Percentiles rank a stretch among this genome's conserved stretches.
These are phyloP conservation scores for Lasioglossum figueresi DNA, from an alignment of 2,888 invertebrate genomes.

Conservation along the genomic window DNA sequence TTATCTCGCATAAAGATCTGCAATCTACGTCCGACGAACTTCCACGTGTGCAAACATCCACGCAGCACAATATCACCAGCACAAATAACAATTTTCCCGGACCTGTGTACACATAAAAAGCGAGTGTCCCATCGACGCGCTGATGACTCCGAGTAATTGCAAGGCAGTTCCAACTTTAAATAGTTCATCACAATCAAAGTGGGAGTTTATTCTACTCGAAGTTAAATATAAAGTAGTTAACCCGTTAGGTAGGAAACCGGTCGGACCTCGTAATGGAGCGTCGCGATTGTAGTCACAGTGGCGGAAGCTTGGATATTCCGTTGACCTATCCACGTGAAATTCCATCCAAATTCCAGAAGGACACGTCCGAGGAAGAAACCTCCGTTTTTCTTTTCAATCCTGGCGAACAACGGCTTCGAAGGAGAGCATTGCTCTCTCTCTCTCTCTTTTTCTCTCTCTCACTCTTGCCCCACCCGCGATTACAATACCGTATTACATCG, in stretches of 20 bases:
- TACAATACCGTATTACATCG: constrained; percentile 69
- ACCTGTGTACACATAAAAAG: background rate
- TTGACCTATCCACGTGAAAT: background rate
- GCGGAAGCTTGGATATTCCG: too few relatives aligned
- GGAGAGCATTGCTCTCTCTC: background rate
- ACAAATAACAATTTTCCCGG: background rate
- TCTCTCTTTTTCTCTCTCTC: too few relatives aligned
- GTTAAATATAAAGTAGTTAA: background rate
- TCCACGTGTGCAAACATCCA: too few relatives aligned
- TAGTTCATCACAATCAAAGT: background rate
- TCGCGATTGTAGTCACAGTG: background rate
- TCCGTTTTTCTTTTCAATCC: background rate
- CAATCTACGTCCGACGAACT: too few relatives aligned
- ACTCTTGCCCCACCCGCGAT: constrained; percentile 18
- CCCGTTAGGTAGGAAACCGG: background rate
- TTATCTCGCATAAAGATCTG: too few relatives aligned
- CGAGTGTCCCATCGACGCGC: background rate
- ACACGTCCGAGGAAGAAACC: background rate
- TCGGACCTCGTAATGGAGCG: background rate
- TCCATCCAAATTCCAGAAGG: background rate
- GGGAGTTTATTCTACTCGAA: background rate
- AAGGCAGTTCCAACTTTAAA: background rate
- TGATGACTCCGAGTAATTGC: background rate
- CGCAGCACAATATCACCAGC: too few relatives aligned
- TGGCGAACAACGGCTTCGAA: background rate